Conservation (phyloP, 2,113 vertebrate species). For the Rafetus swinhoei region DNA sequence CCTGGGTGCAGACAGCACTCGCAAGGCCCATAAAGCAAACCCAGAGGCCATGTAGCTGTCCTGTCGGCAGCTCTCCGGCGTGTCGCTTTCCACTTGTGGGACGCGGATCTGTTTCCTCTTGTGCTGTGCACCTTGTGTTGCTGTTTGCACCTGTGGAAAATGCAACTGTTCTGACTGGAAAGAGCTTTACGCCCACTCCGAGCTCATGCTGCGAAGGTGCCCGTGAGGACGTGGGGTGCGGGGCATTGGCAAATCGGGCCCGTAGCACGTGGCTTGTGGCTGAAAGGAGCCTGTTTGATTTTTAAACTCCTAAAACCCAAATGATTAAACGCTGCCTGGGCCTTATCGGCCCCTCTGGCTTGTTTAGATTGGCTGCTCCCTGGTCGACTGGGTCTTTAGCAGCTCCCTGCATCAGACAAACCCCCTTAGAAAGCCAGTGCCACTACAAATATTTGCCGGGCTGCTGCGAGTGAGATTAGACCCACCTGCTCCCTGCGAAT, state of each 20-base stretch:
- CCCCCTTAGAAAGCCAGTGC: not conserved
- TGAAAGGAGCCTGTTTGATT: not conserved
- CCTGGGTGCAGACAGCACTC: fast-evolving
- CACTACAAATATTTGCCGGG: not conserved
- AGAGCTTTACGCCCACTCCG: not conserved
- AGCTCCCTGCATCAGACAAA: not conserved
- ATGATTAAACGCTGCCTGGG: not conserved
- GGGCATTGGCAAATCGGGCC: not conserved
- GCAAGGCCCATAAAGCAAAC: not conserved
- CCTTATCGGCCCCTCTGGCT: not conserved
- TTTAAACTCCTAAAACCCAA: not conserved
- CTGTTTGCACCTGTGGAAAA: not conserved
- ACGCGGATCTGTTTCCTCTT: not conserved
- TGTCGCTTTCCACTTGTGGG: too few relatives aligned
- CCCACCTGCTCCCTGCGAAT: not conserved
- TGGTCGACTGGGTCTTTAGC: not conserved
- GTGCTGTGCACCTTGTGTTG: not conserved
- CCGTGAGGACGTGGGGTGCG: not conserved
- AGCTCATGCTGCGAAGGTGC: not conserved
- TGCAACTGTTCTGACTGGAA: not conserved
- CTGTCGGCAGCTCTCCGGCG: not conserved
- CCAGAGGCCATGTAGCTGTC: not conserved
- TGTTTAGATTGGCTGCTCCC: not conserved
- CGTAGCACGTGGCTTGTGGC: not conserved
- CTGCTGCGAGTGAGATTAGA: not conserved